These are phyloP conservation scores for Erpetoichthys calabaricus DNA, from an alignment of 2,797 vertebrate genomes.

Conservation along the genomic window DNA sequence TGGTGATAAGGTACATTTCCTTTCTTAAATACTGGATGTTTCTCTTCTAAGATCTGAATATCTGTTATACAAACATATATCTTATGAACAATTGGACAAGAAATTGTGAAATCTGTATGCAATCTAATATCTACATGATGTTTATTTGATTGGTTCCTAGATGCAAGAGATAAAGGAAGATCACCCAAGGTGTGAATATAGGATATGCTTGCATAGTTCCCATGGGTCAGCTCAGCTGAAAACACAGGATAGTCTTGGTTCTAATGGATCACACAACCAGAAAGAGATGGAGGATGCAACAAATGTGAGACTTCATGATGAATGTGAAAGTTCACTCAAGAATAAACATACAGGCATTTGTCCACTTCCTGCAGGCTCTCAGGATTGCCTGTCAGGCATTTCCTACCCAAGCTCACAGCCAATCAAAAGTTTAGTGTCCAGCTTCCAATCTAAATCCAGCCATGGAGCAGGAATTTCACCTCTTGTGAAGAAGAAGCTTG, in stretches of 20 bases:
- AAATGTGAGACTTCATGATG: neutral
- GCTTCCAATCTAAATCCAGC: conserved; percentile 36
- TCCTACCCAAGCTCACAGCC: conserved; percentile 29
- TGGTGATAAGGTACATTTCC: conserved; percentile 23
- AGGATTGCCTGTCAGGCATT: conserved; percentile 19
- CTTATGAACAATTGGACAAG: too few species aligned
- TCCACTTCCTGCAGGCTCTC: neutral
- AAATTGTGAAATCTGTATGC: too few species aligned
- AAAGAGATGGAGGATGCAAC: conserved; percentile 3
- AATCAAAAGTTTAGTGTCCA: conserved; percentile 38
- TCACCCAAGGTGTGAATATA: conserved; percentile 25
- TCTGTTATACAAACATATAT: too few species aligned
- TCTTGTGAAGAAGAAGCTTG: conserved; percentile 81
- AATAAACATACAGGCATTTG: too few species aligned
- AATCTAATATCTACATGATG: conserved; percentile 1
- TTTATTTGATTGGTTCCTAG: conserved; percentile 14
- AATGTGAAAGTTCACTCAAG: neutral
- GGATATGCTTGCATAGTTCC: conserved; percentile 22
- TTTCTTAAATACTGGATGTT: neutral
- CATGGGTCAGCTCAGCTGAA: conserved; percentile 33
- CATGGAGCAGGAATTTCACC: conserved; percentile 75
- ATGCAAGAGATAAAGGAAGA: conserved; percentile 28
- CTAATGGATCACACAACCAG: conserved; percentile 12
- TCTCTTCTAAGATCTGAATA: too few species aligned
- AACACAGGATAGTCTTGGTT: conserved; percentile 17